Evolutionary conservation across 1,140 invertebrate species (phyloP), one percentile per base, ranked within the genome.

Genomic region (Lasioglossum baleicum): DNA sequence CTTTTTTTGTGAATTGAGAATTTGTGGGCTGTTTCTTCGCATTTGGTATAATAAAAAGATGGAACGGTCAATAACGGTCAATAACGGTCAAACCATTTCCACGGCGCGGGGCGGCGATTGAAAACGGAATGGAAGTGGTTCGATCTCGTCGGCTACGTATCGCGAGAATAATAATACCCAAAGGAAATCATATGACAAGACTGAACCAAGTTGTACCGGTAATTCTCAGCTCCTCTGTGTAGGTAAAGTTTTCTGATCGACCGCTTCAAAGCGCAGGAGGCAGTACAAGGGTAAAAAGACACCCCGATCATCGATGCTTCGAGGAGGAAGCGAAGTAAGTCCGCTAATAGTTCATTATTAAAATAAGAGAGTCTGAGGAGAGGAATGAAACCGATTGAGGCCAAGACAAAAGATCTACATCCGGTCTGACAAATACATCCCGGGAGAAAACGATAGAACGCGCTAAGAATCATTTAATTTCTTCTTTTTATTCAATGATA

Each of bases 301-400:
- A 69, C 13, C 42, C 44, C 56, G 78, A 69, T 80, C 48, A 26
- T n/a, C 74, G 74, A 77, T 81, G 65, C 56, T n/a, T 35, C 48
- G 20, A 70, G 22, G 31, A n/a, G 40, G 40, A 61, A 44, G 11
- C 42, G 65, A 69, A 70, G 63, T 8, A 40, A 69, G 35, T 68
- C 80, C 40, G 80, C 70, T 81, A 81, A 81, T 77, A 81, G 80
- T 77, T 77, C 17, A 63, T 81, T 77, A 81, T 81, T 81, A 77
- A 81, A 81, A 70, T 77, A 70, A 81, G 42, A 77, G 67, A 77
- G 51, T 35, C 74, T 51, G 80, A 81, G 60, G 67, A 77, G 74
- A 58, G 80, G 67, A 8, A n/a, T 42, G 64, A 66, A 65, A 26
- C 61, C n/a, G 40, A 48, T 77, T 26, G 67, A 35, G 48, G 10